Evolutionary conservation across 53 echinoderm and acorn worm species (phyloP).

Genomic region (Echinometra lucunter): DNA sequence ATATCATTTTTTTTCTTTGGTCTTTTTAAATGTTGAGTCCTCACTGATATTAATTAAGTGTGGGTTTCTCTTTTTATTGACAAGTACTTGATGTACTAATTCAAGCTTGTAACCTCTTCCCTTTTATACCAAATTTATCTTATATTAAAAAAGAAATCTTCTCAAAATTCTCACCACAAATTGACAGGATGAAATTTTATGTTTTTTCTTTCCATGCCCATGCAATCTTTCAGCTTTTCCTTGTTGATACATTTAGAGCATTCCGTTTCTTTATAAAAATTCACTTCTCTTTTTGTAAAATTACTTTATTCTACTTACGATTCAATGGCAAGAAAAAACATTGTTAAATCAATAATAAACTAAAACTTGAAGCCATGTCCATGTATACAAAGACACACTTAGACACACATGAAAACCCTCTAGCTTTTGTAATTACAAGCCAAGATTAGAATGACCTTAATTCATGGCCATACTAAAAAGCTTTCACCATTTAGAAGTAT

Average conservation of each 20-base stretch:
- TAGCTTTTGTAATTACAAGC: conserved; percentile 7
- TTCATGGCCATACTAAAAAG: conserved; percentile 41
- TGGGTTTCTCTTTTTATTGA: too few relatives aligned
- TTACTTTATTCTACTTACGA: not conserved
- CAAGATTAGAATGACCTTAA: conserved; percentile 33
- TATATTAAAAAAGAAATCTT: too few relatives aligned
- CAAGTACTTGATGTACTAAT: too few relatives aligned
- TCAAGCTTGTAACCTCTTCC: too few relatives aligned
- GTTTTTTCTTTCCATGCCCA: not conserved
- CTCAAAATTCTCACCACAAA: too few relatives aligned
- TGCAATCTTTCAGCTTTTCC: not conserved
- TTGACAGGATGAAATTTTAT: too few relatives aligned
- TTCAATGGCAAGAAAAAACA: not conserved
- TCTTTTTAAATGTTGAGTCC: too few relatives aligned
- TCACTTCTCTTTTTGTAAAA: not conserved
- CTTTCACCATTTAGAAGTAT: conserved; percentile 2
- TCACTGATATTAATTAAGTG: too few relatives aligned
- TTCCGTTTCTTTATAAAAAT: not conserved
- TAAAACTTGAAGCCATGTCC: not conserved
- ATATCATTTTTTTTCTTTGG: too few relatives aligned
- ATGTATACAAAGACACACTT: not conserved
- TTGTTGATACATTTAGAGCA: not conserved
- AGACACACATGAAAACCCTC: not conserved
- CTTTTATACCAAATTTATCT: too few relatives aligned
- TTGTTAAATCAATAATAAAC: not conserved